Evolutionary conservation across 2,797 vertebrate genomes (phyloP).

Genomic region (Tachyglossus aculeatus): DNA sequence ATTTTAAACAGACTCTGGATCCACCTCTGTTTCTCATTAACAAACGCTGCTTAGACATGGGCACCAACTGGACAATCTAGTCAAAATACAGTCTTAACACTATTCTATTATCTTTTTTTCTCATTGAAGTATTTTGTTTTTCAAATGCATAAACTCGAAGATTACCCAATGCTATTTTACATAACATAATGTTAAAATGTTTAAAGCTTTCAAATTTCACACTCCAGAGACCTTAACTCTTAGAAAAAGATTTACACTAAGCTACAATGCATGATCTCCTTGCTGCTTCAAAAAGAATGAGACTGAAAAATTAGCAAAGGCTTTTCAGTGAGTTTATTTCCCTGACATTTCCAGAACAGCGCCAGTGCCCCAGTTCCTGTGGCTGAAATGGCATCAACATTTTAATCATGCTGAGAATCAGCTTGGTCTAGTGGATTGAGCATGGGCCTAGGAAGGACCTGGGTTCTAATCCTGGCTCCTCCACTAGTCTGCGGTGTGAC

Average conservation of each 20-base stretch:
- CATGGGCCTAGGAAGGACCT: too few species aligned
- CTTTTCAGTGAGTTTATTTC: too few species aligned
- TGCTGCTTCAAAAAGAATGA: background rate
- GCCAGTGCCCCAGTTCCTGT: too few species aligned
- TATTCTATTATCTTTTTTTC: slow-evolving; percentile 12
- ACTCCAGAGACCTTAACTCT: background rate
- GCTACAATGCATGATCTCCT: background rate
- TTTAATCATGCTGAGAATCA: too few species aligned
- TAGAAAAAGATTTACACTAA: background rate
- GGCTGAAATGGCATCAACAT: too few species aligned
- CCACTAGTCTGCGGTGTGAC: too few species aligned
- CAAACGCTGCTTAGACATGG: background rate
- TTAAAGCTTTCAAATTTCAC: slow-evolving; percentile 33
- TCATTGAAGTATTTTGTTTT: slow-evolving; percentile 48
- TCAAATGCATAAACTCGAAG: slow-evolving; percentile 43
- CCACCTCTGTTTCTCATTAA: slow-evolving; percentile 59
- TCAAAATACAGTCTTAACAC: slow-evolving; percentile 28
- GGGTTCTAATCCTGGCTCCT: too few species aligned
- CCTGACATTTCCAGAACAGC: too few species aligned
- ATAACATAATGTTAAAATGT: slow-evolving; percentile 9
- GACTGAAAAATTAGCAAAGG: background rate
- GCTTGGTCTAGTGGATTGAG: too few species aligned
- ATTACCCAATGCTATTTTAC: slow-evolving; percentile 31
- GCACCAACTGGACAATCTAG: slow-evolving; percentile 27
- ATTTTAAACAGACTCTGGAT: slow-evolving; percentile 42